phyloP scores from a whole-genome alignment of 1,140 invertebrate genomes.

The Trachymyrmex septentrionalis region DNA sequence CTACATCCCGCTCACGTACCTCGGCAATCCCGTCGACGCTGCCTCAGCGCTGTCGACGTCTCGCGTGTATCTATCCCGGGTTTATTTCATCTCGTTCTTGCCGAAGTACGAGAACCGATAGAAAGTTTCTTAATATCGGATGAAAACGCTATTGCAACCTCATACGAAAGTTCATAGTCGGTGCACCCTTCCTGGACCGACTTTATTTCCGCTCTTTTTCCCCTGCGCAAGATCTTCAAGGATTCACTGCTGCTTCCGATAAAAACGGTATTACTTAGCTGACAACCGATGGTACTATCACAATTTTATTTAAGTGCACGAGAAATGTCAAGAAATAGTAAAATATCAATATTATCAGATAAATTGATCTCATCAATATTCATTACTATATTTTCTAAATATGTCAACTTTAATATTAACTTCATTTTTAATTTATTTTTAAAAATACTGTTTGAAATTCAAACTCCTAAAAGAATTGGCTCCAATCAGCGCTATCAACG shows the following conservation, averaged over 20 bases:
- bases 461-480: neutral
- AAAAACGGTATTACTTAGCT: slow-evolving; percentile 33
- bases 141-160: slow-evolving; percentile 59
- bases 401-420: neutral
- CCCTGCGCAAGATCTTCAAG: slow-evolving; percentile 7
- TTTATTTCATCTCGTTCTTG: slow-evolving; percentile 71
- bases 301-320: slow-evolving; percentile 10
- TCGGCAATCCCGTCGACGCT: slow-evolving; percentile 35
- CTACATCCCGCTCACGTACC: slow-evolving; percentile 23
- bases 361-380: neutral
- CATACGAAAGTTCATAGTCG: slow-evolving; percentile 65
- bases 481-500: neutral
- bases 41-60: slow-evolving; percentile 28
- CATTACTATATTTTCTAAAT: neutral
- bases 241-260: slow-evolving; percentile 43
- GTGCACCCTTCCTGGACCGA: slow-evolving; percentile 19
- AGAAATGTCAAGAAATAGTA: slow-evolving; percentile 2
- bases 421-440: neutral
- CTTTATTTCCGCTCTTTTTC: slow-evolving; percentile 47
- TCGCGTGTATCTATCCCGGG: slow-evolving; percentile 58
- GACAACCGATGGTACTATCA: neutral
- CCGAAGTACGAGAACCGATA: slow-evolving; percentile 73
- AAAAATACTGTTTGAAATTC: neutral
- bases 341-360: too few species aligned
- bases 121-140: slow-evolving; percentile 85